phyloP scores from a whole-genome alignment of 2,113 vertebrate species.

The Zosterops borbonicus region DNA sequence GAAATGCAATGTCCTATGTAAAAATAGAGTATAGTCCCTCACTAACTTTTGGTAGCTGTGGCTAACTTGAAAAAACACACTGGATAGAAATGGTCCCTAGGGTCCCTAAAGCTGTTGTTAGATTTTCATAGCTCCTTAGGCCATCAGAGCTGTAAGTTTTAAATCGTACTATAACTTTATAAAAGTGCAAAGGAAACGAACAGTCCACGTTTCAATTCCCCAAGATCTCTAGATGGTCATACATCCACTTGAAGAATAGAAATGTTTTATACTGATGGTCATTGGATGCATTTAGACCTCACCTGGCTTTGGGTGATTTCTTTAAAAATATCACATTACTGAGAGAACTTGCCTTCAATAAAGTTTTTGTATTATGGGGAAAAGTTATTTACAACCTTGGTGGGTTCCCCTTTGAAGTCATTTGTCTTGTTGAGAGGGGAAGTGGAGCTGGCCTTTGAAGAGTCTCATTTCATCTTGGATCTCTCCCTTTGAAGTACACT shows the following conservation, averaged over 20 bases:
- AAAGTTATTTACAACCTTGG: constrained; percentile 64
- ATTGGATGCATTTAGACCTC: neutral
- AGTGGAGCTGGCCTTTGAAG: constrained; percentile 63
- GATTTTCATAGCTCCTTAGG: neutral
- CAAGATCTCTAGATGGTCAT: neutral
- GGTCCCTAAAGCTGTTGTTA: neutral
- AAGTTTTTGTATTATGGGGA: constrained; percentile 38
- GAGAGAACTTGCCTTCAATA: constrained; percentile 33
- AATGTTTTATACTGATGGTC: neutral
- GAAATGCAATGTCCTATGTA: neutral
- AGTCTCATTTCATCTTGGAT: constrained; percentile 62
- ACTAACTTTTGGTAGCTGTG: neutral
- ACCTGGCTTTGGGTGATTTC: constrained; percentile 43
- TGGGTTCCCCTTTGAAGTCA: constrained; percentile 66
- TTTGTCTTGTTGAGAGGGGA: constrained; percentile 66
- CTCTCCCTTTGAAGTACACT: constrained; percentile 65
- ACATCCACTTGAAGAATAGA: neutral
- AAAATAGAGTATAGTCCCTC: neutral
- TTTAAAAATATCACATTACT: constrained; percentile 54
- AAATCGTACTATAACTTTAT: neutral
- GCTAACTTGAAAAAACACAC: neutral
- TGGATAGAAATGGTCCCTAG: neutral
- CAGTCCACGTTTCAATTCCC: neutral
- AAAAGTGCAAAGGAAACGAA: neutral
- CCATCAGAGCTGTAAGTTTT: neutral